Conservation (phyloP, 2,113 vertebrate species). For the Megaceryle torquata region DNA sequence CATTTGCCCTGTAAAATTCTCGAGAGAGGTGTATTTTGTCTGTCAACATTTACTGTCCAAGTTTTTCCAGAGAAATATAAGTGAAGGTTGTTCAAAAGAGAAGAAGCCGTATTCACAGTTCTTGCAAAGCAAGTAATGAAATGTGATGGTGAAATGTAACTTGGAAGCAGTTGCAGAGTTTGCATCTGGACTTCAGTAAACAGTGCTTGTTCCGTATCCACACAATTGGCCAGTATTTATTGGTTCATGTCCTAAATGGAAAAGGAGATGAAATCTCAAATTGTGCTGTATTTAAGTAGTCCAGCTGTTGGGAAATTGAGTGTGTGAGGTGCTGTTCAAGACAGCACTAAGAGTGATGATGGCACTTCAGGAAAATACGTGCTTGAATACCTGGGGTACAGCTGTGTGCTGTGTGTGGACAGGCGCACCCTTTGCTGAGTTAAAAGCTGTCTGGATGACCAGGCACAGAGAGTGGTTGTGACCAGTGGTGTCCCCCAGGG, state of each 20-base stretch:
- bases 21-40: constrained; percentile 27
- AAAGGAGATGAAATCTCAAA: neutral
- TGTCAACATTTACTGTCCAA: constrained; percentile 11
- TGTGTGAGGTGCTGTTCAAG: neutral
- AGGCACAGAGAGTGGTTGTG: too few relatives aligned
- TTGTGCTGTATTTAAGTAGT: neutral
- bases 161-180: constrained; percentile 5
- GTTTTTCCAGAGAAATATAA: constrained; percentile 36
- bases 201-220: neutral
- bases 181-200: neutral
- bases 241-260: neutral
- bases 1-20: constrained; percentile 6
- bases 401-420: neutral
- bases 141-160: constrained; percentile 6
- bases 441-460: too few relatives aligned
- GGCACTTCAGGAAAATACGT: neutral
- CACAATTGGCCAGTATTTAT: neutral
- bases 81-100: constrained; percentile 37
- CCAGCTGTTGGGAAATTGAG: neutral
- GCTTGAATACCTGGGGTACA: neutral
- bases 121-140: constrained; percentile 26
- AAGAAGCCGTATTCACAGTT: constrained; percentile 34
- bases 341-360: neutral
- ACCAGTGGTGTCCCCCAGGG: too few relatives aligned
- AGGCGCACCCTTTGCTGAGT: too few relatives aligned